phyloP scores from a whole-genome alignment of 2,113 vertebrate species.

The Anolis carolinensis region DNA sequence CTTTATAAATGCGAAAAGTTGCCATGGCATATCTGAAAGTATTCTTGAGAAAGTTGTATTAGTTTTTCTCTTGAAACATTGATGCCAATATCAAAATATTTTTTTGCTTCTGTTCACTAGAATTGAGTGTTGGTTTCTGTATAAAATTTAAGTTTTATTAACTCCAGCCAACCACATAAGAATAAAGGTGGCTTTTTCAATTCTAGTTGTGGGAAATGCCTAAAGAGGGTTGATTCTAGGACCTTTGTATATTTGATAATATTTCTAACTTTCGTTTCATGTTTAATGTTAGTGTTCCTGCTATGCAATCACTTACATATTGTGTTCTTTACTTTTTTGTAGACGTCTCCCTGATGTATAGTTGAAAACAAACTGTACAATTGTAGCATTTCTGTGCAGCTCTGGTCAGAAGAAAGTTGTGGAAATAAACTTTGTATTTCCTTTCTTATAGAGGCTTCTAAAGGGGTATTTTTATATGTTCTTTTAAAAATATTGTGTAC shows the following conservation, averaged over 20 bases:
- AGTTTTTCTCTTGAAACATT: conserved; percentile 63
- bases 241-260: conserved; percentile 79
- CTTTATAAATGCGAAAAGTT: conserved; percentile 59
- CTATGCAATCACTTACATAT: conserved; percentile 86
- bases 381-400: conserved; percentile 81
- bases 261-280: conserved; percentile 78
- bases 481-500: conserved; percentile 84
- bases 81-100: conserved; percentile 67
- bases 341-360: conserved; percentile 81
- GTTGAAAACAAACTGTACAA: conserved; percentile 81
- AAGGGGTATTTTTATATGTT: conserved; percentile 87
- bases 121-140: conserved; percentile 52
- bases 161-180: conserved; percentile 65
- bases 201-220: conserved; percentile 70
- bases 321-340: conserved; percentile 81
- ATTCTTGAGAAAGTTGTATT: conserved; percentile 71
- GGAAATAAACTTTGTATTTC: conserved; percentile 87
- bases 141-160: conserved; percentile 61
- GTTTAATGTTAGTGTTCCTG: conserved; percentile 82
- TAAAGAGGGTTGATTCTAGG: conserved; percentile 67
- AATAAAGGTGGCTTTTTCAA: conserved; percentile 68
- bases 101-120: conserved; percentile 46
- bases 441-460: conserved; percentile 85
- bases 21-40: conserved; percentile 63
- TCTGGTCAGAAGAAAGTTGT: conserved; percentile 83